Base-by-base conservation (phyloP, 2,797 vertebrate genomes). In the Falco biarmicus region DNA sequence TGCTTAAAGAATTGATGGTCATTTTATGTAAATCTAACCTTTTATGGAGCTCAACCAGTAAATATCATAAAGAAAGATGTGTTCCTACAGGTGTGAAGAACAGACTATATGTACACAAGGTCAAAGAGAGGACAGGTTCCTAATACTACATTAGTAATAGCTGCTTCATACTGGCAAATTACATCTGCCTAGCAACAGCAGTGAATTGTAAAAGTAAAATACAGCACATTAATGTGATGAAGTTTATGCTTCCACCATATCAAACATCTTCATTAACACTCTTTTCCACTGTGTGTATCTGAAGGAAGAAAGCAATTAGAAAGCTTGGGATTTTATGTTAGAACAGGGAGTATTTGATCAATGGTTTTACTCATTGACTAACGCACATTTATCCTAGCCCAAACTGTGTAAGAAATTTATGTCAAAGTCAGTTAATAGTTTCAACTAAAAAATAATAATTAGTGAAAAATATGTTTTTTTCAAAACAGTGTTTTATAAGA, bases 11-110 rank as follows among this genome's bases (percentile, higher is more conserved):
- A 91, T 22, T 48, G 57, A 87, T 57, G 41, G 43, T 31, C 1
- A 11, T 51, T 93, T 92, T 86, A 87, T 63, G 81, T 87, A 91
- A 97, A 96, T 88, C 86, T 79, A 93, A 96, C 61, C n/a, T 97
- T 87, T 83, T 64, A 29, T 26, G 79, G 77, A 84, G 92, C 87
- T 95, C 91, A 93, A 69, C 21, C 32, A 82, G 66, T 51, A 95
- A 78, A 85, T 90, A 75, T 92, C 70, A 39, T 68, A n/a, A 56
- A 61, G 31, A 83, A 81, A 81, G 50, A 45, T 90, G 17, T 73
- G 39, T 34, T 73, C 51, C 39, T 93, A 91, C 47, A 93, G 59
- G 85, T 90, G 78, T 89, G 85, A 91, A 89, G 50, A 68, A 45
- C 41, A 28, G 75, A 37, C 43, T 79, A 7, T 20, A 12, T 50